Evolutionary conservation across 2,797 vertebrate species (phyloP), one percentile per base, ranked within the genome.

Genomic region (Mus minutoides): DNA sequence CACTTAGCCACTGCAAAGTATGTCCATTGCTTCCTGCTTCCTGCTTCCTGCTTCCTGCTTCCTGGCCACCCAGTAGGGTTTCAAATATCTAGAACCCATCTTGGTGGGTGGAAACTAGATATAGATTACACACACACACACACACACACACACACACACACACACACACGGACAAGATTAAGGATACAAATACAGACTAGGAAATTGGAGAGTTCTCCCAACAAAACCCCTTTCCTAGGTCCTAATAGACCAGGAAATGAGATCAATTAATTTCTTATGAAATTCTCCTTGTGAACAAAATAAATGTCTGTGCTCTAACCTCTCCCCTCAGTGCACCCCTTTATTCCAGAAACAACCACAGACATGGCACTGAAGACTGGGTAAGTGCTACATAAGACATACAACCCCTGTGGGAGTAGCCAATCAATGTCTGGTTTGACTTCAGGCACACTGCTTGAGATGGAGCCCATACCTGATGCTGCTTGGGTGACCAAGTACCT

Each of bases 1-100:
- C 4, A 22, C 77, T 69, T 40, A 26, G 40, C 37, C 69, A 34
- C 14, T 14, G 49, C 9, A 76, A 83, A 92, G 62, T 24, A 56
- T 0, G 16, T 21, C 0, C 10, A 54, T 11, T n/a, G 56, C 37
- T 13, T 90, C 60, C 62, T 88, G 92, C 71, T 90, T 93, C 90
- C 56, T 79, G 82, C n/a, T n/a, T n/a, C n/a, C n/a, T n/a, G 56
- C 37, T 13, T 90, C 60, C 62, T 88, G 92, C 71, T 90, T 93
- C 90, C 56, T 79, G 82, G 40, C 69, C 75, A 71, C 22, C 2
- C 3, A 37, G 29, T 12, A 71, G n/a, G 40, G 21, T 34, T 76
- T 85, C 58, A 92, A 82, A 88, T n/a, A 89, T 60, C 90, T 54
- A 71, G 82, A 92, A 54, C n/a, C 31, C 37, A 34, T 82, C 37